These are phyloP conservation scores for Cheilosia pagana DNA, from an alignment of 2,888 invertebrate genomes.

Conservation along the genomic window DNA sequence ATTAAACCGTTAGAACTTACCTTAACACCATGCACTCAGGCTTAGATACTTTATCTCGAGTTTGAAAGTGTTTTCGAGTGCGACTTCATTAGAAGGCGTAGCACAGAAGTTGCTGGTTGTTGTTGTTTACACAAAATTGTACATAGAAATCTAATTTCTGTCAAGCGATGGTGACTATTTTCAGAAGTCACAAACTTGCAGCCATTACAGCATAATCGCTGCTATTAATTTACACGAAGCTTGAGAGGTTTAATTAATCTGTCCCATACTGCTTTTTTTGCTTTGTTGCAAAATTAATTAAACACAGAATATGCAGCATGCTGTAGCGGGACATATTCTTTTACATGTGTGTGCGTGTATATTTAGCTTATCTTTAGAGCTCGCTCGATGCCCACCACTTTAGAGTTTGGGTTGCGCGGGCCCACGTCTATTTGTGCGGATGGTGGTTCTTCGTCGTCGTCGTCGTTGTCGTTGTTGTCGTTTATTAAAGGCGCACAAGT, in stretches of 20 bases:
- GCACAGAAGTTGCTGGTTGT: constrained; percentile 41
- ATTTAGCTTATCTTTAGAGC: constrained; percentile 14
- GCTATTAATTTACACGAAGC: constrained; percentile 48
- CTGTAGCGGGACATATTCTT: no score
- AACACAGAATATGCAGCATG: constrained; percentile 19
- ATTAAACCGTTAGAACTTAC: constrained; percentile 57
- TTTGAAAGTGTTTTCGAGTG: constrained; percentile 55
- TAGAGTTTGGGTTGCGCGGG: constrained; percentile 3
- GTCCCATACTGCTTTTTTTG: constrained; percentile 44
- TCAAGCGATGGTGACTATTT: constrained; percentile 15
- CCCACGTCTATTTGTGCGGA: constrained; percentile 22
- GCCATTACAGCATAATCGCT: constrained; percentile 52
- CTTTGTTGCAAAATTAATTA: constrained; percentile 64
- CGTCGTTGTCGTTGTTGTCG: background rate
- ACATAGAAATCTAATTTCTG: constrained; percentile 33
- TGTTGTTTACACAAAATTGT: constrained; percentile 54
- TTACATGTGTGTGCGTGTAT: background rate
- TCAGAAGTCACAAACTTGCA: constrained; percentile 28
- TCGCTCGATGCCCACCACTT: constrained; percentile 26
- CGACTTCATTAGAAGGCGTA: constrained; percentile 64
- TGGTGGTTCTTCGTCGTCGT: constrained; percentile 31
- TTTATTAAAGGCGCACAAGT: constrained; percentile 44
- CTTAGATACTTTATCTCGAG: constrained; percentile 25
- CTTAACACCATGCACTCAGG: constrained; percentile 47
- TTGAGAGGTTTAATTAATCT: constrained; percentile 66